Evolutionary conservation across 2,113 vertebrate genomes (phyloP), one percentile per base, ranked within the genome.

Genomic region (Cyanoderma ruficeps): DNA sequence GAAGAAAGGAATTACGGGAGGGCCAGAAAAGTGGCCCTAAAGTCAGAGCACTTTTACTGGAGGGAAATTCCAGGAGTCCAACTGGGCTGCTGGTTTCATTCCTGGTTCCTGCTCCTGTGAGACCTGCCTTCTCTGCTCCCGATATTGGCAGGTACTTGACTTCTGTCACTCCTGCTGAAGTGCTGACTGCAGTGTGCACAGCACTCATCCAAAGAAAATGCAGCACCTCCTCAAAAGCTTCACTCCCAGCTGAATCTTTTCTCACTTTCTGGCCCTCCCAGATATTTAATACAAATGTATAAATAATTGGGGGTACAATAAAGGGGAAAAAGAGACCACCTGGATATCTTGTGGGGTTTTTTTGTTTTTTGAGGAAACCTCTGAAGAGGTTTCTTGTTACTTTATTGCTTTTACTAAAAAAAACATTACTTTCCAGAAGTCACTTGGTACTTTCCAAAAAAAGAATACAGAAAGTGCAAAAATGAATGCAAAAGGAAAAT

Each of bases 91-190:
- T 94, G 67, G 27, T 91, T 96, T 88, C 46, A 10, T n/a, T 90
- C 52, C 42, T 1, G 2, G 12, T 68, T 93, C 56, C 44, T 2
- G 3, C 24, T 87, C 61, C 80, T 87, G 44, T 0, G 15, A 75
- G 74, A 83, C 42, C 70, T 93, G 87, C 39, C 56, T 88, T 78
- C 63, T 82, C 44, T 15, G 12, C 46, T 89, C 70, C 81, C 9
- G 5, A 56, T 10, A 8, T 74, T 93, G 94, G 79, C 78, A 94
- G 60, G 55, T 88, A 67, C 68, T 96, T 2, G 13, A 83, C 67
- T 94, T 95, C 75, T 96, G 67, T 87, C 83, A 79, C 87, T 95
- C 93, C 57, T 76, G 46, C 74, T 78, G 9, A 95, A 96, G 23
- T 69, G 74, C 89, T 91, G 84, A 85, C 59, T 77, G 72, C 7